phyloP scores from a whole-genome alignment of 2,888 invertebrate genomes.

The Pegoplata infirma region DNA sequence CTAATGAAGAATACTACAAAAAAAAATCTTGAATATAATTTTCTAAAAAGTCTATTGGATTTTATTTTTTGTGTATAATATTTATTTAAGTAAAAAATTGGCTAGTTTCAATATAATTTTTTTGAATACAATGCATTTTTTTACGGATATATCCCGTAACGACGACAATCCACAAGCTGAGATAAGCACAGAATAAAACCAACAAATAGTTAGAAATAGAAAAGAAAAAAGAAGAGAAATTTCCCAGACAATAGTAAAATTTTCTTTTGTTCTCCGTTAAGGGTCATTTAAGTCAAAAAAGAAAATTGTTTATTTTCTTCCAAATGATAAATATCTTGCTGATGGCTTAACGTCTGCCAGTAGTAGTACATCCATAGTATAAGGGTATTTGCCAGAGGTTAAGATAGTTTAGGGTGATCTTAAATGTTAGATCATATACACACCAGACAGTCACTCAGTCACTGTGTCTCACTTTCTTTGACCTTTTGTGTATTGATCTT shows the following conservation, averaged over 20 bases:
- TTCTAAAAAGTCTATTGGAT: conserved; percentile 29
- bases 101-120: conserved; percentile 50
- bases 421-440: conserved; percentile 46
- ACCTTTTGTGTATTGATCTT: conserved; percentile 43
- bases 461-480: conserved; percentile 19
- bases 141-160: conserved; percentile 45
- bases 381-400: neutral
- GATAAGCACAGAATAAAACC: conserved; percentile 62
- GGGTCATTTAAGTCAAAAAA: conserved; percentile 26
- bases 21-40: conserved; percentile 1
- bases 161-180: conserved; percentile 70
- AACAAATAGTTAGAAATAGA: conserved; percentile 55
- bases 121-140: conserved; percentile 12
- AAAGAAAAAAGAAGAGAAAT: conserved; percentile 34
- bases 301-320: conserved; percentile 8
- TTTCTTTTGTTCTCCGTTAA: conserved; percentile 43
- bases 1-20: neutral
- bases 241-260: neutral
- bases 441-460: too few species aligned
- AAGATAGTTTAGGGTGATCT: conserved; percentile 27
- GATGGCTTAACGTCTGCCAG: conserved; percentile 60
- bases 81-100: conserved; percentile 61
- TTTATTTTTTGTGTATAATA: conserved; percentile 30
- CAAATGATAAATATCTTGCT: conserved; percentile 61
- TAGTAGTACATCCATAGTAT: too few species aligned